Conservation (phyloP, 1,140 invertebrate species). For the Lineus longissimus region DNA sequence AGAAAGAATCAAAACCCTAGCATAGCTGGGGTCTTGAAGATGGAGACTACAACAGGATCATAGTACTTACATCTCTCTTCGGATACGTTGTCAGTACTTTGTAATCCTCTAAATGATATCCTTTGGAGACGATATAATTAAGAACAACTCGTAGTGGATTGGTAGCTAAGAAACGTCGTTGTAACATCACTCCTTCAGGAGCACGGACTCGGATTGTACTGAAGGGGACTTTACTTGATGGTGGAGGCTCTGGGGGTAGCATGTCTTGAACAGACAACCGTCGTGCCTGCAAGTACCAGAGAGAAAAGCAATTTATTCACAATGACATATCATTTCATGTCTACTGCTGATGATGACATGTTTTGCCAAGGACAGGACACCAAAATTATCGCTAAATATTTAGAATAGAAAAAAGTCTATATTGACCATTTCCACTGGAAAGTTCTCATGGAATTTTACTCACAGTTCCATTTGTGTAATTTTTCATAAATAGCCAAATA, state of each 20-base stretch:
- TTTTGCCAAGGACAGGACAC: neutral
- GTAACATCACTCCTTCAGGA: slow-evolving; percentile 69
- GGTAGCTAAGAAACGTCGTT: slow-evolving; percentile 67
- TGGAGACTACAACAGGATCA: neutral
- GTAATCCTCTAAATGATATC: slow-evolving; percentile 79
- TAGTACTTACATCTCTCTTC: slow-evolving; percentile 67
- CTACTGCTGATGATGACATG: too few species aligned
- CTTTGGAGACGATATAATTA: slow-evolving; percentile 80
- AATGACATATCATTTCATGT: too few species aligned
- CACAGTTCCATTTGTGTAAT: too few species aligned
- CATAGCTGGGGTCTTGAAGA: neutral
- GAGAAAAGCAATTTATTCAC: slow-evolving; percentile 4
- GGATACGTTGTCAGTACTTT: slow-evolving; percentile 90
- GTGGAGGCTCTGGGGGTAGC: slow-evolving; percentile 63
- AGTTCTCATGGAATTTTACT: too few species aligned
- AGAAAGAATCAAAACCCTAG: too few species aligned
- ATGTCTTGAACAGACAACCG: slow-evolving; percentile 46
- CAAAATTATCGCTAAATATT: neutral
- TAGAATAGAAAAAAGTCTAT: too few species aligned
- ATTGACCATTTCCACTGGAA: too few species aligned
- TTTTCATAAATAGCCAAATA: too few species aligned
- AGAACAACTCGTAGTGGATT: slow-evolving; percentile 71
- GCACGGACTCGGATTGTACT: slow-evolving; percentile 73
- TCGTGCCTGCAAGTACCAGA: slow-evolving; percentile 40
- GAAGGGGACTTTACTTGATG: slow-evolving; percentile 59